phyloP scores from a whole-genome alignment of 92 coral and sea anemone genomes.

The Blastomussa wellsi region DNA sequence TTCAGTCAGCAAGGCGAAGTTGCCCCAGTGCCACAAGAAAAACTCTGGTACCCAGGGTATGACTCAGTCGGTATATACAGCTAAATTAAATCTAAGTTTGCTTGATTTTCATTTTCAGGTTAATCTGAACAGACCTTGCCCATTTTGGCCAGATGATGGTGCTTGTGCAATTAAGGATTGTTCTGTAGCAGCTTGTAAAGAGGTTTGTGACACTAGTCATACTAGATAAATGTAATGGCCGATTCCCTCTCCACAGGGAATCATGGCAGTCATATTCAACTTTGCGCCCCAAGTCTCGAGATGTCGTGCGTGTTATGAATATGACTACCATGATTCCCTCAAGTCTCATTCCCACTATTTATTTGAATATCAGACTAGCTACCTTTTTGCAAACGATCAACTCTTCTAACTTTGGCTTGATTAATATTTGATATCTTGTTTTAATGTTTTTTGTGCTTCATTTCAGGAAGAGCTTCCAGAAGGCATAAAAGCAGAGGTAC shows the following conservation, averaged over 20 bases:
- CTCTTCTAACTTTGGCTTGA: neutral
- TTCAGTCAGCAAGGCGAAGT: too few species aligned
- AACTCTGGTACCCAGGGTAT: too few species aligned
- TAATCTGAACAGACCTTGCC: conserved; percentile 85
- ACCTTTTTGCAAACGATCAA: neutral
- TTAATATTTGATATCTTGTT: neutral
- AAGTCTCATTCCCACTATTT: too few species aligned
- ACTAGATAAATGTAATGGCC: neutral
- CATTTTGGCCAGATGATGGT: conserved; percentile 92
- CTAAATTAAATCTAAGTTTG: neutral
- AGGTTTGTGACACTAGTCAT: conserved; percentile 51
- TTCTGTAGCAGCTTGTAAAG: conserved; percentile 85
- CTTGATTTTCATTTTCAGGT: conserved; percentile 42
- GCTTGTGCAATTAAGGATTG: conserved; percentile 87
- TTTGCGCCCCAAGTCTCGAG: too few species aligned
- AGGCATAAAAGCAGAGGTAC: conserved; percentile 60
- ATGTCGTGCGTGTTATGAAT: too few species aligned
- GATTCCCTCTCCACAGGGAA: too few species aligned
- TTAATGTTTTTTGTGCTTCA: neutral
- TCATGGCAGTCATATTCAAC: too few species aligned
- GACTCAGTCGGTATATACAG: neutral
- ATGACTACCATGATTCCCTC: too few species aligned
- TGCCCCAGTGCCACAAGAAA: too few species aligned
- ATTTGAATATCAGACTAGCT: neutral
- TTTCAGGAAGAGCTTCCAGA: conserved; percentile 54